Percentiles rank a stretch among this genome's conserved stretches.
These are phyloP conservation scores for Collichthys lucidus DNA, from an alignment of 2,113 vertebrate genomes.

Conservation along the genomic window DNA sequence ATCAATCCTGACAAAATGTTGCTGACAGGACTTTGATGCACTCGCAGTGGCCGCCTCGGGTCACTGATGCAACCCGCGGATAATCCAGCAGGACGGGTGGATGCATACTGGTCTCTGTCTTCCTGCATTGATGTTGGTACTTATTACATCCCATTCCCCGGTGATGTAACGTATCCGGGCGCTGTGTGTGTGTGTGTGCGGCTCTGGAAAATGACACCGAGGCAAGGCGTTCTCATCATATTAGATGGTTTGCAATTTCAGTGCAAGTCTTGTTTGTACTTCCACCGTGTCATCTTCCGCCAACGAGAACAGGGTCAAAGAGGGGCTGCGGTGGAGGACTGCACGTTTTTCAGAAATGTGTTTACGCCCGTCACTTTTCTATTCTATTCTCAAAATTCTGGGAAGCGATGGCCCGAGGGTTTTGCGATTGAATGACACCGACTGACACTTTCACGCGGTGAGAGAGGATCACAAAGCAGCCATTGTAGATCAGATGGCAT, in stretches of 20 bases:
- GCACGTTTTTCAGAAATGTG: not conserved
- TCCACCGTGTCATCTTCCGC: not conserved
- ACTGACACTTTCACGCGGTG: not conserved
- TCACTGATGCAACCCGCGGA: constrained; percentile 54
- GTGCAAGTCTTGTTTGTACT: constrained; percentile 15
- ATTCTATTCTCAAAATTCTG: not conserved
- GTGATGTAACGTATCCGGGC: constrained; percentile 53
- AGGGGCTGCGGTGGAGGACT: not conserved
- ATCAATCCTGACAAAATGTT: constrained; percentile 17
- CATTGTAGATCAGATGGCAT: not conserved
- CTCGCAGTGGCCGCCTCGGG: constrained; percentile 20
- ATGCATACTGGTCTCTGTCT: constrained; percentile 24
- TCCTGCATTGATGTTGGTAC: constrained; percentile 41
- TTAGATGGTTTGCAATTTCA: constrained; percentile 49
- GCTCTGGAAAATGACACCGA: constrained; percentile 37
- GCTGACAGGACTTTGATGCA: constrained; percentile 53
- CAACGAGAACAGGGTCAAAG: not conserved
- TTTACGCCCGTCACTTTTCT: too few relatives aligned
- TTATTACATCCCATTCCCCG: constrained; percentile 41
- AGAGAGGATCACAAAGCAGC: not conserved
- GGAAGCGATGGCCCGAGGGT: not conserved
- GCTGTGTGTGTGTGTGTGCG: constrained; percentile 2
- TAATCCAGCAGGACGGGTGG: constrained; percentile 56
- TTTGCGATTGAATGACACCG: not conserved
- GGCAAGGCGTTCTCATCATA: constrained; percentile 37